Evolutionary conservation across 2,888 invertebrate species (phyloP), one percentile per base, ranked within the genome.

Genomic region (Anodontia alba): DNA sequence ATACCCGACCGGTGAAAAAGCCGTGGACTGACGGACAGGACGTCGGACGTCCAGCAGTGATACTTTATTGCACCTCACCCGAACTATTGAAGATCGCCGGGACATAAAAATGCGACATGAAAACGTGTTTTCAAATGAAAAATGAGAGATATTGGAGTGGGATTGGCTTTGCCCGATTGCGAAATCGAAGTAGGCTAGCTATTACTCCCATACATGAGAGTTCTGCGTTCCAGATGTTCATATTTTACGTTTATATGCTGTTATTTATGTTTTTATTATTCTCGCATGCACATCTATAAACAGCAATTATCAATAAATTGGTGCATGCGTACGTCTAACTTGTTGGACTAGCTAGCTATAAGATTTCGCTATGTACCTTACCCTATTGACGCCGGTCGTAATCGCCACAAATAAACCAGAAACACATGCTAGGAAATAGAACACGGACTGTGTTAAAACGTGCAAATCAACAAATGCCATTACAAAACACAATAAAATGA

Each of bases 371-470:
- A 26, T 26, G 23, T 31, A 74, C 85, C 81, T n/a, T 83, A 91
- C 91, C 77, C 80, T 76, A 15, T 84, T 89, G 7, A 91, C 81
- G 23, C 91, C 91, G 23, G 89, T 72, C 0, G 91, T 89, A 73
- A 90, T 88, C 3, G 88, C 76, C 20, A 89, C 80, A n/a, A 83
- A 84, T 71, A 91, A 88, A 33, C 90, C 90, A 42, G 84, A 78
- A 7, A 84, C 71, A n/a, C 86, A 83, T 23, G 78, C 70, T 42
- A 76, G 38, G 26, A 89, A 87, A 70, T 90, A 90, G 5, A 90
- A 23, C 15, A 89, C 17, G 10, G 88, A 84, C 70, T 91, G 90
- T 15, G 81, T 77, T 71, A 89, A 62, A 15, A 90, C 75, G n/a
- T 89, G 90, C 31, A 90, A 67, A 66, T 91, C 90, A 26, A 87